A percentile compares a stretch with the other conserved stretches of the same genome.
Conservation (phyloP, 2,888 invertebrate species). For the Tipula vernalis region DNA sequence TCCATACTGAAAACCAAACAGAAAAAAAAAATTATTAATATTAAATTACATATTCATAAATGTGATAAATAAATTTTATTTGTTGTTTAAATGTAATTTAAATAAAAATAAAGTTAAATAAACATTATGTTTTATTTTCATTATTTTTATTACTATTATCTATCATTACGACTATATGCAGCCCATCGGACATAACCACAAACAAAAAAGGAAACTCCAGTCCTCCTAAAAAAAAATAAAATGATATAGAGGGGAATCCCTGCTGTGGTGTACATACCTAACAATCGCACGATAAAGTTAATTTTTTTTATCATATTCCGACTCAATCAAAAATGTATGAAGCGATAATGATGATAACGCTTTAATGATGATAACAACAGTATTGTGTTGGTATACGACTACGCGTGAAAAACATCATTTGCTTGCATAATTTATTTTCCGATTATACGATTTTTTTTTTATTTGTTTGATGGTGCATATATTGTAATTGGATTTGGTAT, state of each 20-base stretch:
- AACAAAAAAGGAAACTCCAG: neutral
- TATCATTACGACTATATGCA: neutral
- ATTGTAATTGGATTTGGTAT: neutral
- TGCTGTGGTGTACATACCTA: neutral
- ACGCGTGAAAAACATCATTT: neutral
- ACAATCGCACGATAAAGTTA: neutral
- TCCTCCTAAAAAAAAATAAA: neutral
- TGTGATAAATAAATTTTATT: neutral
- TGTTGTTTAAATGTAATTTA: neutral
- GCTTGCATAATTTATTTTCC: neutral
- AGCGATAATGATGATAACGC: neutral
- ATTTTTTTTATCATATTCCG: neutral
- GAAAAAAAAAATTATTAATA: slow-evolving; percentile 16
- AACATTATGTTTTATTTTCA: neutral
- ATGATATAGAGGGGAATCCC: neutral
- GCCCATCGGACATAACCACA: neutral
- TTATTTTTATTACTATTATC: neutral
- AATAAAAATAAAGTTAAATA: neutral
- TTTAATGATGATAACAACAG: neutral
- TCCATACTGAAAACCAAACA: slow-evolving; percentile 71
- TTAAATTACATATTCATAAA: slow-evolving; percentile 13
- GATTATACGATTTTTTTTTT: neutral
- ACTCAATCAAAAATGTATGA: neutral
- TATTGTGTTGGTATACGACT: neutral
- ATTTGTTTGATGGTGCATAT: neutral